Evolutionary conservation across 1,140 invertebrate species (phyloP).

Genomic region (Eurosta solidaginis): DNA sequence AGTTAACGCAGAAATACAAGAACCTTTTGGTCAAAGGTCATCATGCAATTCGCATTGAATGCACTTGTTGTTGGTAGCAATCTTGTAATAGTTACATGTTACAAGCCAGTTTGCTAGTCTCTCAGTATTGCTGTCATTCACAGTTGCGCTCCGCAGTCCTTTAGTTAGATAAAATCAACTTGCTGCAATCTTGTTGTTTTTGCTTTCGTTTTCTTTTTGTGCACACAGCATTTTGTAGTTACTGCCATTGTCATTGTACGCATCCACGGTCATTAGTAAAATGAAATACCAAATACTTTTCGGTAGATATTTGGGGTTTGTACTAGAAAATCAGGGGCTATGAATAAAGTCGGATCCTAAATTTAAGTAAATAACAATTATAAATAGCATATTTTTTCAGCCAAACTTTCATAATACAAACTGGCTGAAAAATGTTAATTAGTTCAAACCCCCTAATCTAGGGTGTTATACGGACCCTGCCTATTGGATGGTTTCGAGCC

Average conservation of each 20-base stretch:
- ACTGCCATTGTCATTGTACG: neutral
- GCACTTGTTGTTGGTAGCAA: too few relatives aligned
- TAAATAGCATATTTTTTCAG: too few relatives aligned
- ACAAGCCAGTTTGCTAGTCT: neutral
- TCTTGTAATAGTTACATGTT: neutral
- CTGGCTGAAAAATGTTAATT: too few relatives aligned
- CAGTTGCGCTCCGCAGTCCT: neutral
- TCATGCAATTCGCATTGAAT: neutral
- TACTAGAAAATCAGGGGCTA: too few relatives aligned
- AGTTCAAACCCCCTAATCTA: too few relatives aligned
- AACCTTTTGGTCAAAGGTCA: neutral
- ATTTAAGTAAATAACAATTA: too few relatives aligned
- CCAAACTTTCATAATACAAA: too few relatives aligned
- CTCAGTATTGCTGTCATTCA: conserved; percentile 10
- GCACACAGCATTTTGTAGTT: neutral
- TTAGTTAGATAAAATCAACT: conserved; percentile 1
- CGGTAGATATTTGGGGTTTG: neutral
- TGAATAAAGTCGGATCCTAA: too few relatives aligned
- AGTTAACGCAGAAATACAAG: neutral
- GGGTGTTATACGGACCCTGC: too few relatives aligned
- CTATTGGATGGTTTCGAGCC: too few relatives aligned
- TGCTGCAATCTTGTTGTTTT: too few relatives aligned
- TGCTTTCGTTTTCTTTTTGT: neutral
- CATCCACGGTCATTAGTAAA: neutral
- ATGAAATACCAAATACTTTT: conserved; percentile 23